Evolutionary conservation across 2,113 vertebrate species (phyloP), one percentile per base, ranked within the genome.

Genomic region (Carassius gibelio): DNA sequence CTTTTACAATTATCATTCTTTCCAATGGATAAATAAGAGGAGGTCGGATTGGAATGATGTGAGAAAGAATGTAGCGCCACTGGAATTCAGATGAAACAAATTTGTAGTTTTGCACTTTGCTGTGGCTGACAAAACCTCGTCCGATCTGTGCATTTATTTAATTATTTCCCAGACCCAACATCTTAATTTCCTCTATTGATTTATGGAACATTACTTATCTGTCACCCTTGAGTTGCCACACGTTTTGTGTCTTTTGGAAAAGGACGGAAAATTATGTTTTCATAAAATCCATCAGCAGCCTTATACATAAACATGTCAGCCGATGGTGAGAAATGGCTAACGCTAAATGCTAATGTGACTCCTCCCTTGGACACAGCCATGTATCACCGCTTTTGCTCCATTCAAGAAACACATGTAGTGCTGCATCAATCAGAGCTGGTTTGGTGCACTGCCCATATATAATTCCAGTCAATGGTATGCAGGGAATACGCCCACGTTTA

Each of bases 1-100:
- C 86, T 89, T 88, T 85, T 84, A 88, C 83, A 89, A 88, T 88
- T 87, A 89, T 81, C 52, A 68, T 84, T 88, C 80, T 78, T 72
- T 87, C 86, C 82, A 84, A 81, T 82, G 81, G 34, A 84, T 64
- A 81, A 57, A 82, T 52, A 83, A 64, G 72, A 52, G 79, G 72
- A 45, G 75, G 8, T 21, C 59, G 48, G 68, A 5, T 42, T 13
- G 52, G 68, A 75, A 71, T 34, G 62, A 82, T 26, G 19, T 3
- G 48, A 76, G 21, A 84, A 72, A 75, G 42, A 87, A 34, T 4
- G 10, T 55, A 5, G 21, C 30, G 30, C n/a, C 19, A 30, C 82
- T 59, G 77, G 76, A 74, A 81, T 75, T 23, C 61, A 52, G 38
- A 84, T 84, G n/a, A 68, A 85, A 87, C 50, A 7, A 55, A 82